phyloP scores from a whole-genome alignment of 1,140 invertebrate genomes.

The Drosophila elegans region DNA sequence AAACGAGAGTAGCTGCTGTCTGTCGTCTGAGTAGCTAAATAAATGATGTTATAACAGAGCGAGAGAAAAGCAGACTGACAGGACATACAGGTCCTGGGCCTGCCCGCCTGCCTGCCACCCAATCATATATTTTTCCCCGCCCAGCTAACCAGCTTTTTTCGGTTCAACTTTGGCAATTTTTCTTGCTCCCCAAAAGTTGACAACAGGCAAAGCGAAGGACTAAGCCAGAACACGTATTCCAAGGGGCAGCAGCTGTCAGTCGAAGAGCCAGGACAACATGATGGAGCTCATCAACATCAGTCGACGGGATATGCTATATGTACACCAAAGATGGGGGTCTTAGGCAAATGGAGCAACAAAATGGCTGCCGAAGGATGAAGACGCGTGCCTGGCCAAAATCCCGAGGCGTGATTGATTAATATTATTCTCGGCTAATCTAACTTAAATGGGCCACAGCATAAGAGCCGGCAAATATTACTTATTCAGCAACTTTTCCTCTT shows the following conservation, averaged over 20 bases:
- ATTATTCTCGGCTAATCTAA: constrained; percentile 84
- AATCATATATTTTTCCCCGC: constrained; percentile 51
- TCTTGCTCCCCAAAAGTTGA: constrained; percentile 70
- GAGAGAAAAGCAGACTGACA: constrained; percentile 53
- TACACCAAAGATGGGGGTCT: constrained; percentile 14
- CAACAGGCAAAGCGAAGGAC: constrained; percentile 53
- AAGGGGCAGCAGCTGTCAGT: constrained; percentile 61
- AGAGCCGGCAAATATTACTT: constrained; percentile 60
- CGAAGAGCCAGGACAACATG: constrained; percentile 57
- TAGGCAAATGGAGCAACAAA: constrained; percentile 80
- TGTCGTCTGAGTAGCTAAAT: constrained; percentile 69
- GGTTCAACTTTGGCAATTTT: constrained; percentile 70
- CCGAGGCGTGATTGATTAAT: constrained; percentile 83
- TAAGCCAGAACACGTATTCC: constrained; percentile 77
- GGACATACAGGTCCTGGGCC: constrained; percentile 53
- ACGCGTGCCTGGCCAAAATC: constrained; percentile 57
- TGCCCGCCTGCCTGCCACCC: constrained; percentile 19
- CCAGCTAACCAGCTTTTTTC: constrained; percentile 4
- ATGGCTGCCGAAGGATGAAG: constrained; percentile 51
- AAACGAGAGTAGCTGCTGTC: constrained; percentile 57
- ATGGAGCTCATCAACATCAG: constrained; percentile 75
- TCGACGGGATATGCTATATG: constrained; percentile 5
- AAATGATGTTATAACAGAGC: constrained; percentile 81
- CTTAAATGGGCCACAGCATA: constrained; percentile 74
- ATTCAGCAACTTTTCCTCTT: constrained; percentile 70